Evolutionary conservation across 2,888 invertebrate species (phyloP).

Genomic region (Callyntrura guangdongensis): DNA sequence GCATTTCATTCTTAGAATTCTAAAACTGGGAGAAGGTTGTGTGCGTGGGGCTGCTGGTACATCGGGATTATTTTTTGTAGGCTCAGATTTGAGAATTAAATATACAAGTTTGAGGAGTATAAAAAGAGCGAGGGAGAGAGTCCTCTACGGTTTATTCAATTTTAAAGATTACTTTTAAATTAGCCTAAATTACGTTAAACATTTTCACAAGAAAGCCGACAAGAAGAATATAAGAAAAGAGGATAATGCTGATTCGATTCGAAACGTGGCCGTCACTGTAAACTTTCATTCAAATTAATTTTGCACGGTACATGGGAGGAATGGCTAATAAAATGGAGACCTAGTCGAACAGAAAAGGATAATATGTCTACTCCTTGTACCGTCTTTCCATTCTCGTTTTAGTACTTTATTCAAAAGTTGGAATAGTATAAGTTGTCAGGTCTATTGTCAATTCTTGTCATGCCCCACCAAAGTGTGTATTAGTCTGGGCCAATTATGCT

Average conservation of each 20-base stretch:
- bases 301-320: conserved; percentile 21
- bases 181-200: too few species aligned
- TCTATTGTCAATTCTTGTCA: conserved; percentile 23
- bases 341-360: neutral
- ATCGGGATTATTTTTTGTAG: too few species aligned
- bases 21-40: neutral
- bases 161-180: too few species aligned
- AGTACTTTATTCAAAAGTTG: neutral
- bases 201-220: neutral
- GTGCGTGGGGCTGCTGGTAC: neutral
- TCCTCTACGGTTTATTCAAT: too few species aligned
- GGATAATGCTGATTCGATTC: conserved; percentile 37
- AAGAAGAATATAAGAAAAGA: neutral
- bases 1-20: neutral
- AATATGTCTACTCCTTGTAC: neutral
- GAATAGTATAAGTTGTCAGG: neutral
- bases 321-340: conserved; percentile 30
- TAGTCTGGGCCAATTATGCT: conserved; percentile 16
- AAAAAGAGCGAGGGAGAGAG: neutral
- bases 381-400: neutral
- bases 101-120: neutral
- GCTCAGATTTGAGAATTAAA: too few species aligned
- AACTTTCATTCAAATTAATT: conserved; percentile 53
- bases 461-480: conserved; percentile 10
- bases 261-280: conserved; percentile 41